Percentiles rank a stretch among this genome's conserved stretches.
These are phyloP conservation scores for Apotomis capreana DNA, from an alignment of 2,888 invertebrate genomes.

Conservation along the genomic window DNA sequence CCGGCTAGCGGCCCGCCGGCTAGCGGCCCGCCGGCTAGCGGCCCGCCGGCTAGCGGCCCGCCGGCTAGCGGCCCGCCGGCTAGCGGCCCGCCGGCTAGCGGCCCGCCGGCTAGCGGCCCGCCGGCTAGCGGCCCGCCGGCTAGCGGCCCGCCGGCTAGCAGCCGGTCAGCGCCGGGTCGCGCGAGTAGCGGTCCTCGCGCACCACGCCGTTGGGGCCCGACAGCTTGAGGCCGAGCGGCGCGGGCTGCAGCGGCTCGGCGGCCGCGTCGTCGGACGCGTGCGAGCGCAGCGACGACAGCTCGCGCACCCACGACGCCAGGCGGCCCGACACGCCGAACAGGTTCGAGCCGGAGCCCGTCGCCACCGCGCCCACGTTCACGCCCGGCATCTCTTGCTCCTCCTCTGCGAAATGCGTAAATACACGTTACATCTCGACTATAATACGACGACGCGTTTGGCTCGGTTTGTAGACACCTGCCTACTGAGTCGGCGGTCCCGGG, in stretches of 20 bases:
- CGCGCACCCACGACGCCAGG: constrained; percentile 79
- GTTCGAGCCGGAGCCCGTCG: constrained; percentile 76
- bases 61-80: too few species aligned
- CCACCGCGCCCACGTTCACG: constrained; percentile 78
- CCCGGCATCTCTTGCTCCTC: constrained; percentile 73
- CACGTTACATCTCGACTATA: too few species aligned
- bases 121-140: constrained; percentile 46
- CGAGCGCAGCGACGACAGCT: constrained; percentile 75
- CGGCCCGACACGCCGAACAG: constrained; percentile 80
- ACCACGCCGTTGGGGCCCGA: constrained; percentile 64
- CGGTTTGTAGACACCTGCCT: too few species aligned
- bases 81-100: too few species aligned
- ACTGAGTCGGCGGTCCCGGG: too few species aligned
- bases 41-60: too few species aligned
- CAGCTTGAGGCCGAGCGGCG: constrained; percentile 43
- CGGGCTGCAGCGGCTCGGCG: constrained; percentile 63
- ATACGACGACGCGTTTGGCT: too few species aligned
- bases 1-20: too few species aligned
- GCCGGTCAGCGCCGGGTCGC: constrained; percentile 49
- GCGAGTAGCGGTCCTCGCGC: constrained; percentile 48
- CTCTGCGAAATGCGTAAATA: constrained; percentile 54
- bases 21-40: too few species aligned
- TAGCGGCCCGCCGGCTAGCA: constrained; percentile 50
- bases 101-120: too few species aligned
- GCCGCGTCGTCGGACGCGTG: constrained; percentile 71